Conservation (phyloP, 1,140 invertebrate species). For the Thalassaphorura encarpata region DNA sequence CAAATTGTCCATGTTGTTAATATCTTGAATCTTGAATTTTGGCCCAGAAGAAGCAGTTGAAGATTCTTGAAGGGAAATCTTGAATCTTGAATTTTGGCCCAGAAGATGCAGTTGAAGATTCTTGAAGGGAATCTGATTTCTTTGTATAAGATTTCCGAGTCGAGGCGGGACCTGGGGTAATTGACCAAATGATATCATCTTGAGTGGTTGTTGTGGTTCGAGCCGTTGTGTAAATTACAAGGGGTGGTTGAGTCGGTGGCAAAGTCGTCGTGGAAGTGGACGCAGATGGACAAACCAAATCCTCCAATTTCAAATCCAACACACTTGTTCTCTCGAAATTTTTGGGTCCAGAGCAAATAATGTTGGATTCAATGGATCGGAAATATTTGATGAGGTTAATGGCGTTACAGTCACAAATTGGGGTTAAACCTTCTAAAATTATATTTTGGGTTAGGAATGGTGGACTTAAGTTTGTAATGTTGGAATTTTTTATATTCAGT, state of each 20-base stretch:
- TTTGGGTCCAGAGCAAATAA: slow-evolving; percentile 56
- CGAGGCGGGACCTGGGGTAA: slow-evolving; percentile 47
- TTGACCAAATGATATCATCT: slow-evolving; percentile 71
- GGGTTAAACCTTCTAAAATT: slow-evolving; percentile 66
- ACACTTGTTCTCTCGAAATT: slow-evolving; percentile 55
- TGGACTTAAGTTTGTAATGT: slow-evolving; percentile 58
- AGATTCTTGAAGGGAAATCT: too few species aligned
- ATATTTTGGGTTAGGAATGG: slow-evolving; percentile 68
- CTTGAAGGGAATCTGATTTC: too few species aligned
- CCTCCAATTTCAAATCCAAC: slow-evolving; percentile 62
- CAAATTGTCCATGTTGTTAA: slow-evolving; percentile 75
- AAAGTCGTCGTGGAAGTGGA: slow-evolving; percentile 39
- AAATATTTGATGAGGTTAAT: slow-evolving; percentile 66
- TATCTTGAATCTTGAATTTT: slow-evolving; percentile 38
- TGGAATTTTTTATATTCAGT: slow-evolving; percentile 65
- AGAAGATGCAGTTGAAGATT: slow-evolving; percentile 34
- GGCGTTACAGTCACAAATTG: slow-evolving; percentile 71
- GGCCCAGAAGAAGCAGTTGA: slow-evolving; percentile 33
- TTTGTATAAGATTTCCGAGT: too few species aligned
- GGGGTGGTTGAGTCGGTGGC: slow-evolving; percentile 34
- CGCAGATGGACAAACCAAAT: slow-evolving; percentile 58
- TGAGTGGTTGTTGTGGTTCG: slow-evolving; percentile 34
- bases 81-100: slow-evolving; percentile 34
- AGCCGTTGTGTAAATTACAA: slow-evolving; percentile 36
- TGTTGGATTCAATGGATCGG: slow-evolving; percentile 42